phyloP scores from a whole-genome alignment of 2,113 vertebrate genomes.

The Nestor notabilis region DNA sequence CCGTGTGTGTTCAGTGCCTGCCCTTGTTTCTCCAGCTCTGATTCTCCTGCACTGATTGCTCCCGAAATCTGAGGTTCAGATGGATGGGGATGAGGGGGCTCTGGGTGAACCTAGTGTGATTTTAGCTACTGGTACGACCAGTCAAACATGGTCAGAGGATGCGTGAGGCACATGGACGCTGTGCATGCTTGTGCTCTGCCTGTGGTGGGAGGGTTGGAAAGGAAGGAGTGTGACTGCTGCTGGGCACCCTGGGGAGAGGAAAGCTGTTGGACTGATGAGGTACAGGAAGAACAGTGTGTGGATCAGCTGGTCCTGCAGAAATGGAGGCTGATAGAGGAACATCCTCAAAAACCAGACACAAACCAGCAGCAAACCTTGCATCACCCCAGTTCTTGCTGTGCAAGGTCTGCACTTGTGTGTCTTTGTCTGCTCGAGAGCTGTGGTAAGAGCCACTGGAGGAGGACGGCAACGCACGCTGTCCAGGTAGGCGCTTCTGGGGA shows the following conservation, averaged over 20 bases:
- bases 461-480: accelerated
- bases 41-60: accelerated
- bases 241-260: neutral
- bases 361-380: neutral
- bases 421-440: neutral
- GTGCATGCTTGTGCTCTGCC: neutral
- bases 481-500: neutral
- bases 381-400: neutral
- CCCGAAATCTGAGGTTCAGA: neutral
- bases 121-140: neutral
- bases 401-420: accelerated
- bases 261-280: neutral
- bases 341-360: neutral
- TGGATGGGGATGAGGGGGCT: neutral
- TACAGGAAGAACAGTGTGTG: accelerated
- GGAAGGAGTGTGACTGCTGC: neutral
- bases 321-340: accelerated
- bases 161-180: neutral
- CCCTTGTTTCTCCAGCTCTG: neutral
- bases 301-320: neutral
- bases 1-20: neutral
- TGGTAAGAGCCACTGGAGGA: accelerated
- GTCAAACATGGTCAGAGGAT: accelerated
- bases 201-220: neutral
- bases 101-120: accelerated